Conservation (phyloP, 37 sponge, comb jelly and placozoan species). For the Agelas oroides region DNA sequence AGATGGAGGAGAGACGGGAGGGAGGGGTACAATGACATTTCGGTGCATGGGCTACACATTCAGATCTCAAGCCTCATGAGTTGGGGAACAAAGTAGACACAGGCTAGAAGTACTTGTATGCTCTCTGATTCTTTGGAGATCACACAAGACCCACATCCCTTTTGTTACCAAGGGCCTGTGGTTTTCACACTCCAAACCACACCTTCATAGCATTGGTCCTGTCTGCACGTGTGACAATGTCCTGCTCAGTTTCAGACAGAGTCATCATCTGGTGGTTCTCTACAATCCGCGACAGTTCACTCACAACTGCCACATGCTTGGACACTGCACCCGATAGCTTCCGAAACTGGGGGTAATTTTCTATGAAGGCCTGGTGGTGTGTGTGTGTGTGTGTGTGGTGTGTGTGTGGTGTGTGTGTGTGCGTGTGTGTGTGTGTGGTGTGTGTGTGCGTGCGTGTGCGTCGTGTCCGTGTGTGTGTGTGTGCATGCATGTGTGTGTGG, state of each 20-base stretch:
- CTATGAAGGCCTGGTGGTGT: slow-evolving; percentile 94
- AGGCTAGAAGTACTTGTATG: no score
- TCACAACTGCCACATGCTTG: slow-evolving; percentile 96
- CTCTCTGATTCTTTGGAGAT: no score
- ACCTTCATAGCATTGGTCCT: slow-evolving; percentile 29
- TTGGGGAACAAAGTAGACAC: no score
- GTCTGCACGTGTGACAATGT: slow-evolving; percentile 79
- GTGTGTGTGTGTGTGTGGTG: no score
- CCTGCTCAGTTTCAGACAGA: slow-evolving; percentile 93
- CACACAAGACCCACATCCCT: no score
- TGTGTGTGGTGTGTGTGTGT: not conserved
- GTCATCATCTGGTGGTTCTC: slow-evolving; percentile 75
- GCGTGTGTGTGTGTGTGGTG: not conserved
- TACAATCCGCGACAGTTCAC: slow-evolving; percentile 89
- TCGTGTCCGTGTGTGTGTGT: no score
- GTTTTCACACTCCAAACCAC: no score
- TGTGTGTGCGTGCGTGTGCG: no score
- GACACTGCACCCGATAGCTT: slow-evolving; percentile 94
- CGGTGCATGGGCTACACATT: not conserved
- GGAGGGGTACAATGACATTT: slow-evolving; percentile 1
- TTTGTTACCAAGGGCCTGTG: no score
- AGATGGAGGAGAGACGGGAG: no score
- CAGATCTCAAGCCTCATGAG: not conserved
- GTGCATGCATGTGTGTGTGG: no score
- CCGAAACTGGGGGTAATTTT: slow-evolving; percentile 94